Conservation (phyloP, 1,140 invertebrate genomes). For the Macrobrachium nipponense region DNA sequence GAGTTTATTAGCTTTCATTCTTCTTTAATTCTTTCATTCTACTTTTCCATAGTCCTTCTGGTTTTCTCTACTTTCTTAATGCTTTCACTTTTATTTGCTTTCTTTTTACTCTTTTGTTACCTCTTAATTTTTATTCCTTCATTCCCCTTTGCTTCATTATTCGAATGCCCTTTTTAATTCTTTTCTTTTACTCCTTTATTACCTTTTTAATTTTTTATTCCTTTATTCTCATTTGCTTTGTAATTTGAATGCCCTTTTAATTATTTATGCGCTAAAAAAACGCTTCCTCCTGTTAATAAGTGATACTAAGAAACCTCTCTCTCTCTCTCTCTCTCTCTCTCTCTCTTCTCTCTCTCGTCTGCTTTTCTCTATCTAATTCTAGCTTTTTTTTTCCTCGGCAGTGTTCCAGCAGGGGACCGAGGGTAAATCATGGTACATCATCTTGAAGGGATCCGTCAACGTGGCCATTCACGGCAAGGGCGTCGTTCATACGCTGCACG, state of each 20-base stretch:
- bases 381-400: slow-evolving; percentile 68
- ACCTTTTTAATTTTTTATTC: not conserved
- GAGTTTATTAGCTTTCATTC: no score
- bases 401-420: slow-evolving; percentile 92
- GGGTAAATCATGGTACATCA: slow-evolving; percentile 90
- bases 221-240: no score
- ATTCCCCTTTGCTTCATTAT: no score
- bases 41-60: no score
- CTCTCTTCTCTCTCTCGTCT: not conserved
- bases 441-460: slow-evolving; percentile 86
- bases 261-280: no score
- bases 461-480: slow-evolving; percentile 90
- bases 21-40: no score
- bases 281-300: no score
- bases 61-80: not conserved
- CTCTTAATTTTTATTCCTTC: not conserved
- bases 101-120: not conserved
- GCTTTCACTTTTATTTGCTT: no score
- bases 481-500: slow-evolving; percentile 83
- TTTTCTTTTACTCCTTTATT: not conserved
- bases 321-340: not conserved
- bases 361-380: not conserved
- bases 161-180: no score
- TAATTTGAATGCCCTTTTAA: no score
- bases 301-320: not conserved